These are phyloP conservation scores for Venustoraphidia nigricollis DNA, from an alignment of 2,888 invertebrate genomes.

Conservation along the genomic window DNA sequence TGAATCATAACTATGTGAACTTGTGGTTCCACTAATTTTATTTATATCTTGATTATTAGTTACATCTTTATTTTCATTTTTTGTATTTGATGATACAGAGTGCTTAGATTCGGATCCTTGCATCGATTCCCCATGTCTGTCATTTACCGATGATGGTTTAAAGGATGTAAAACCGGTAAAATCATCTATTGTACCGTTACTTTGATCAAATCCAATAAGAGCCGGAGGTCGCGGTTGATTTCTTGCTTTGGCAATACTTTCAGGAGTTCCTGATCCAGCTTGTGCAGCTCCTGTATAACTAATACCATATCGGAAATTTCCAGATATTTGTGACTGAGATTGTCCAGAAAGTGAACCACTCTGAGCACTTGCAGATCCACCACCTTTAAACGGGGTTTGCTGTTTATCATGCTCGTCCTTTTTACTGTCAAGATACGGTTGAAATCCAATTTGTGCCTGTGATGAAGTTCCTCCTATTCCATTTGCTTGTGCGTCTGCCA, in stretches of 20 bases:
- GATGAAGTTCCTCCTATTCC: constrained; percentile 75
- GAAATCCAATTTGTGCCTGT: constrained; percentile 78
- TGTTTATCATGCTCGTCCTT: constrained; percentile 30
- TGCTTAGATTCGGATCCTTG: too few species aligned
- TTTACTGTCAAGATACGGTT: constrained; percentile 51
- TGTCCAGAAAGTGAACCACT: constrained; percentile 60
- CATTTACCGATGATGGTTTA: too few species aligned
- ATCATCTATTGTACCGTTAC: constrained; percentile 1
- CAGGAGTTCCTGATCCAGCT: constrained; percentile 57
- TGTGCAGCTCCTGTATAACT: constrained; percentile 69
- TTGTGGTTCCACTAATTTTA: background rate
- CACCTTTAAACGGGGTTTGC: constrained; percentile 48
- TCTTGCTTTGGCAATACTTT: constrained; percentile 26
- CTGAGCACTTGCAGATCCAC: constrained; percentile 65
- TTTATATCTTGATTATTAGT: background rate
- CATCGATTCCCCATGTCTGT: too few species aligned
- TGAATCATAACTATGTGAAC: background rate
- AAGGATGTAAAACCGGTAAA: constrained; percentile 3
- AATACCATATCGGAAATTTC: constrained; percentile 50
- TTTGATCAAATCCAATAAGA: constrained; percentile 6
- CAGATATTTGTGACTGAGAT: constrained; percentile 70
- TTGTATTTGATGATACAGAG: constrained; percentile 10
- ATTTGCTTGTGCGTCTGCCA: constrained; percentile 74
- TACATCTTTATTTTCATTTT: constrained; percentile 3
- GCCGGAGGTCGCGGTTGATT: constrained; percentile 15